Base-by-base conservation (phyloP, 2,888 invertebrate species). In the Lasioglossum malachurum region DNA sequence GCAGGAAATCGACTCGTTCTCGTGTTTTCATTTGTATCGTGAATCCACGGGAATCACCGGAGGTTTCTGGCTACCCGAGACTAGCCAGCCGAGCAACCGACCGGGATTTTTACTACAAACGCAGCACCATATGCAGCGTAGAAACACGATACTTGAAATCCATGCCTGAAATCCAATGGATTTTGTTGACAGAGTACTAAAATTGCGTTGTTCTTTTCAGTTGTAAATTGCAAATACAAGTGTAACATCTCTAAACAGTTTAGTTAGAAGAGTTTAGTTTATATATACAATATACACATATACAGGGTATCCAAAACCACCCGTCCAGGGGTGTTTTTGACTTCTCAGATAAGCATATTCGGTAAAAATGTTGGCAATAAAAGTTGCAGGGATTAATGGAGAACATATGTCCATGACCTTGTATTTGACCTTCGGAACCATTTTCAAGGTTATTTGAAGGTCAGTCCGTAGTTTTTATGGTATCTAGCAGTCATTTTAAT, bases 1-100 rank as follows among this genome's bases (percentile, higher is more conserved):
- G 2, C 23, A 78, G 75, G 23, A 38, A 41, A 38, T 53, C 35
- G 46, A 35, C 12, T 53, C 19, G 74, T 31, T 67, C 16, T 12
- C 46, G 35, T 67, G 38, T 38, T 69, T 69, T 69, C 69, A 69
- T 69, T 69, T 69, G 69, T 69, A 69, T 23, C 69, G 35, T 19
- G 35, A 69, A 69, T 69, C 69, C 69, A 69, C 69, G 69, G 23
- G 23, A 38, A 23, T 38, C 69, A 1, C 35, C 23, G 12, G 35
- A 69, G 38, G 67, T 38, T 38, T 23, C 67, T 23, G 23, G 38
- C 38, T 69, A 69, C 4, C 38, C 35, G 23, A 23, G 23, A 23
- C 35, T 23, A 69, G 67, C 4, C 23, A 35, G 7, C 35, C 67
- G 12, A 38, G 23, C 23, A 0, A 69, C 69, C 4, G 0, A 69